Evolutionary conservation across 23 tunicate species (phyloP), one percentile per base, ranked within the genome.

Genomic region (Ciona savignyi): DNA sequence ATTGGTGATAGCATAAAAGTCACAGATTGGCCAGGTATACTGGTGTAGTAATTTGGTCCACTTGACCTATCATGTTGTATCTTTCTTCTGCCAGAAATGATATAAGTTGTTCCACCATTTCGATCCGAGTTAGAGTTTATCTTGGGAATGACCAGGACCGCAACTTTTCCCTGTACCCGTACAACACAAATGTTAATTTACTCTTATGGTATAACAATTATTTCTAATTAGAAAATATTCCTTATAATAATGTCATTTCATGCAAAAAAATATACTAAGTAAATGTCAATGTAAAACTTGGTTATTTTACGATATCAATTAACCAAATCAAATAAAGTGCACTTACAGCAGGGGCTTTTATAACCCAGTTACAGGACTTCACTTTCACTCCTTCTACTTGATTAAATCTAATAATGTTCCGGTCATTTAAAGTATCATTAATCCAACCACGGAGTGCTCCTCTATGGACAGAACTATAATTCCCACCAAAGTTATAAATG

Each of bases 291-390:
- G n/a, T n/a, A n/a, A n/a, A n/a, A n/a, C n/a, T n/a, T n/a, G n/a
- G n/a, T n/a, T n/a, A n/a, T n/a, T n/a, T n/a, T n/a, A n/a, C n/a
- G n/a, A n/a, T n/a, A n/a, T n/a, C n/a, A n/a, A n/a, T n/a, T n/a
- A n/a, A n/a, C n/a, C n/a, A n/a, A n/a, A n/a, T n/a, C n/a, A n/a
- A n/a, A n/a, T n/a, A n/a, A n/a, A n/a, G n/a, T n/a, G 63, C 29
- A 74, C 71, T 70, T 64, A 88, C 96, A 61, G 32, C 34, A 24
- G 84, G 77, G 24, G 96, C 84, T 2, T 74, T 68, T 30, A 89
- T 83, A 4, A 78, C 30, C 96, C 96, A 89, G 32, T 65, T 62
- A 51, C 96, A 89, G 51, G 33, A 72, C 32, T 72, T 66, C 23
- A 71, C 34, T 30, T 51, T 35, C 6, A 30, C 31, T 1, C 69